Evolutionary conservation across 1,140 invertebrate genomes (phyloP).

Genomic region (Lepidurus apus): DNA sequence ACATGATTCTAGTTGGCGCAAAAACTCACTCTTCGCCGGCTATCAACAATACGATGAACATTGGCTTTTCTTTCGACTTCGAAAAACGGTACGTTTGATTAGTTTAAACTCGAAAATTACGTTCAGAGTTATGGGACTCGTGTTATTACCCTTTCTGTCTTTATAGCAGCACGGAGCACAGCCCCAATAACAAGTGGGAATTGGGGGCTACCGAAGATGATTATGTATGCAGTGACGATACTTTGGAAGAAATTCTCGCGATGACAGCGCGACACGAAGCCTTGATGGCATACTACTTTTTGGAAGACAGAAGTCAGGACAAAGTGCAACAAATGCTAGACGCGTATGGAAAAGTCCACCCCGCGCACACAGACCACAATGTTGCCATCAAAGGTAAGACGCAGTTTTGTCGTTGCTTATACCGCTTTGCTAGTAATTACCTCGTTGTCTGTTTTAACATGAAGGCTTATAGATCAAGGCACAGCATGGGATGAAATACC

Average conservation of each 20-base stretch:
- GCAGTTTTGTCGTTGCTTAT: neutral
- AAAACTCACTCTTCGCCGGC: constrained; percentile 40
- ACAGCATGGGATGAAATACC: constrained; percentile 3
- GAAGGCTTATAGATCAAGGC: constrained; percentile 2
- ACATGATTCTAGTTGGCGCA: neutral
- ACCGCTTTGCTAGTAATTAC: constrained; percentile 5
- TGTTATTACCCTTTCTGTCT: neutral
- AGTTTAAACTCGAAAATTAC: neutral
- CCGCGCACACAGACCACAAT: neutral
- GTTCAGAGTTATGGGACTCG: neutral
- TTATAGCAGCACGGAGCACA: neutral
- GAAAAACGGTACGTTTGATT: constrained; percentile 43
- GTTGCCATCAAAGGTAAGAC: neutral
- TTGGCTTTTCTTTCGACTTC: constrained; percentile 62
- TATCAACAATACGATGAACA: constrained; percentile 55
- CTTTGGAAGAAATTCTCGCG: constrained; percentile 78
- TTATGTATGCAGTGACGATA: constrained; percentile 53
- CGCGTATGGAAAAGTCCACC: neutral
- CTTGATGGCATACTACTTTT: constrained; percentile 82
- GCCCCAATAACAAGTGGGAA: neutral
- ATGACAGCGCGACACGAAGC: constrained; percentile 78
- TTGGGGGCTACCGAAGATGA: neutral
- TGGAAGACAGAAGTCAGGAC: constrained; percentile 58
- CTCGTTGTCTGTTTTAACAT: neutral
- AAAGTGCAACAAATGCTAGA: neutral